These are phyloP conservation scores for Encarsia formosa DNA, from an alignment of 2,888 invertebrate species.

Conservation along the genomic window DNA sequence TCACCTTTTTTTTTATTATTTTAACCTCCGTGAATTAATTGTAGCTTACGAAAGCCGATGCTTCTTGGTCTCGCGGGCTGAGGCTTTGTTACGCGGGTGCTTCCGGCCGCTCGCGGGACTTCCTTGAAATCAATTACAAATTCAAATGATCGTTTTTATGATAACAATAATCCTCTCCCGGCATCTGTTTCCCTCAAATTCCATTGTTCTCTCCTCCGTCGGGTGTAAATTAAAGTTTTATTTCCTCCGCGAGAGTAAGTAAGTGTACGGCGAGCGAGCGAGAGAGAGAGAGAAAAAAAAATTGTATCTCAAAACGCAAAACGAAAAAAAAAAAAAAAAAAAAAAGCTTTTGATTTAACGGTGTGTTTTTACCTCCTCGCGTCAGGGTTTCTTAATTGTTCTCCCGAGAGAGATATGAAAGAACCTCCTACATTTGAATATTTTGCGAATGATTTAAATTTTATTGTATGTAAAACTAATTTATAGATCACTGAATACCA, in stretches of 20 bases:
- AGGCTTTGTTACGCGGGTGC: constrained; percentile 21
- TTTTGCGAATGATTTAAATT: constrained; percentile 19
- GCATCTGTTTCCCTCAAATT: constrained; percentile 26
- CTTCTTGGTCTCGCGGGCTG: too few relatives aligned
- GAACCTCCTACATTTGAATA: not conserved
- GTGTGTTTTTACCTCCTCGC: constrained; percentile 20
- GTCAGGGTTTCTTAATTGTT: constrained; percentile 18
- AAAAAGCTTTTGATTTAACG: constrained; percentile 18
- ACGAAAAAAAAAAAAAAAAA: constrained; percentile 18
- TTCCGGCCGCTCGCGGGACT: constrained; percentile 20
- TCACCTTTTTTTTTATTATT: constrained; percentile 22
- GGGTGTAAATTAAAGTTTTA: constrained; percentile 25
- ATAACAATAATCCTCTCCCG: constrained; percentile 26
- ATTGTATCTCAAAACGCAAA: constrained; percentile 1
- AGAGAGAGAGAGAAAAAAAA: constrained; percentile 9
- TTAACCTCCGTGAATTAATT: constrained; percentile 20
- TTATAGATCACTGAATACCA: constrained; percentile 9
- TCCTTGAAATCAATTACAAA: constrained; percentile 29
- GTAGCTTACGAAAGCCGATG: constrained; percentile 24
- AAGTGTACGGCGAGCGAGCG: constrained; percentile 8
- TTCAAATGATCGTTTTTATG: constrained; percentile 28
- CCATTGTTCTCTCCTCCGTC: constrained; percentile 26
- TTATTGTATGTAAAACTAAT: constrained; percentile 23
- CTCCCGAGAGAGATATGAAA: constrained; percentile 7
- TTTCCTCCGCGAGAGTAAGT: constrained; percentile 15